Base-by-base conservation (phyloP, 2,888 invertebrate genomes). In the Orthonychiurus folsomi region DNA sequence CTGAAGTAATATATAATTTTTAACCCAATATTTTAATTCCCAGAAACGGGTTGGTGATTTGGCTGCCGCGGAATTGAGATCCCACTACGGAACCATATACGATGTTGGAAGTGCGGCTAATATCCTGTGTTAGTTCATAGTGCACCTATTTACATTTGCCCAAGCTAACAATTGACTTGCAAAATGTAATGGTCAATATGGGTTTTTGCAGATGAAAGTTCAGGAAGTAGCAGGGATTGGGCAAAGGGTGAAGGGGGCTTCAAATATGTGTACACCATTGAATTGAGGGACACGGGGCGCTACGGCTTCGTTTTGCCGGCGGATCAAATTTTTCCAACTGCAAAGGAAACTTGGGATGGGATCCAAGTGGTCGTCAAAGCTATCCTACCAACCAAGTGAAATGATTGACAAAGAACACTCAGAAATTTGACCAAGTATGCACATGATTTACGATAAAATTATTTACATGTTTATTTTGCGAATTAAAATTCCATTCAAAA, bases 321-420 rank as follows among this genome's bases (percentile, higher is more conserved):
- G 0, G 70, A 69, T 15, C 74, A 75, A 59, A 80, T 80, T 27
- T 57, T 73, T 15, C 75, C 75, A 2, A 70, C 69, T 1, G 66
- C 65, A 18, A 48, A 60, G 18, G 71, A 71, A 63, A 71, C 69
- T 3, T 72, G 68, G 69, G 62, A 64, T 21, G 72, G 70, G 24
- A 62, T 72, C 53, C 64, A 66, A 61, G 70, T 69, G 15, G 60
- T 69, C 2, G 72, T 69, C 5, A 5, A 9, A 5, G n/a, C n/a
- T n/a, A n/a, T n/a, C n/a, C n/a, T n/a, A n/a, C n/a, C n/a, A n/a
- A n/a, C 9, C n/a, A 5, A 5, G 12, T 25, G 62, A 3, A 74
- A 84, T 88, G 76, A 89, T 89, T 72, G 85, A 86, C 72, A 89
- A 90, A 82, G 88, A 90, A 73, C 88, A 89, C 9, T 88, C 88